Evolutionary conservation across 2,888 invertebrate genomes (phyloP).

Genomic region (Lymantria monacha): DNA sequence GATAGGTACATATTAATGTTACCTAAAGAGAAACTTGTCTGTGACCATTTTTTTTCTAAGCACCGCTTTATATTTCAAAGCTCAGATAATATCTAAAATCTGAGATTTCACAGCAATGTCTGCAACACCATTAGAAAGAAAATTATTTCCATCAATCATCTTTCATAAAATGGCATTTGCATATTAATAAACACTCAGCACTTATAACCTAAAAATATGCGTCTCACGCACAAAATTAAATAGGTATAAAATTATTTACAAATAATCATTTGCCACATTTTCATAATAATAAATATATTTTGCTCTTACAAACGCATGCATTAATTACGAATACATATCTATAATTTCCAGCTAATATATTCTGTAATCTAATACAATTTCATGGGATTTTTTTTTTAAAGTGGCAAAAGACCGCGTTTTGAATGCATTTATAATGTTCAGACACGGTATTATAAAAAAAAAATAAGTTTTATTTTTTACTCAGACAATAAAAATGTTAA

Average conservation of each 20-base stretch:
- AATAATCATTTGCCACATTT: conserved; percentile 49
- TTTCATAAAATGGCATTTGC: conserved; percentile 65
- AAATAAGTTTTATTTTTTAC: conserved; percentile 1
- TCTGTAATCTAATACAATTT: conserved; percentile 13
- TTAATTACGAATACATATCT: conserved; percentile 48
- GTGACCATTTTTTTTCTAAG: conserved; percentile 28
- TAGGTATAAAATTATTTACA: conserved; percentile 55
- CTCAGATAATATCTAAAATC: conserved; percentile 32
- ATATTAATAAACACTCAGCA: conserved; percentile 40
- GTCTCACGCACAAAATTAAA: conserved; percentile 60
- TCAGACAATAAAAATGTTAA: conserved; percentile 6
- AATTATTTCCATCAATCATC: conserved; percentile 49
- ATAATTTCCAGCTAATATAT: conserved; percentile 19
- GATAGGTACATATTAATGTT: no score
- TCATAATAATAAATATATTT: conserved; percentile 40
- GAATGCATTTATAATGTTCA: conserved; percentile 60
- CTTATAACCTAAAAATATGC: conserved; percentile 55
- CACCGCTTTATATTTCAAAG: conserved; percentile 28
- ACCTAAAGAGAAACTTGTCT: conserved; percentile 17
- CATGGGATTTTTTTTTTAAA: conserved; percentile 24
- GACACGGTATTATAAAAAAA: conserved; percentile 42
- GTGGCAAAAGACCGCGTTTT: conserved; percentile 63
- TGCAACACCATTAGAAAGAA: conserved; percentile 54
- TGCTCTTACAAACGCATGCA: conserved; percentile 42
- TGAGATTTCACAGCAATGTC: conserved; percentile 50